A percentile compares a stretch with the other conserved stretches of the same genome.
These are phyloP conservation scores for Doris montereyensis DNA, from an alignment of 2,888 invertebrate genomes.

Conservation along the genomic window DNA sequence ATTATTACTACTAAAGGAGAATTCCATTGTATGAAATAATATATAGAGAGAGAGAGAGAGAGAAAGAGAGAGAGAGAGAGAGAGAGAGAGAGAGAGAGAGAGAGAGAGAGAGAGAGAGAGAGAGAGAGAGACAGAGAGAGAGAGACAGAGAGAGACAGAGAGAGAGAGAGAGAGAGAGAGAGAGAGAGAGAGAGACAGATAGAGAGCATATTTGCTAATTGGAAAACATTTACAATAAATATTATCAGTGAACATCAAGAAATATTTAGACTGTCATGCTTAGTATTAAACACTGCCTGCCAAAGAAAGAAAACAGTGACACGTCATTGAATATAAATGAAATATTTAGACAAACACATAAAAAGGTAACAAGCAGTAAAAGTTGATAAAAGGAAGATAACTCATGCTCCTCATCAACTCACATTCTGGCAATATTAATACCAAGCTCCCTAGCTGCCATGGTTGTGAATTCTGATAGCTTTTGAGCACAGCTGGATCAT, in stretches of 20 bases:
- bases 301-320: background rate
- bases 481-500: constrained; percentile 88
- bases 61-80: background rate
- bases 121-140: background rate
- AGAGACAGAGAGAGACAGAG: background rate
- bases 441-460: constrained; percentile 87
- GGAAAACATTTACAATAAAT: too few species aligned
- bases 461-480: constrained; percentile 90
- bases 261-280: too few species aligned
- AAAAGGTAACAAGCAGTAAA: background rate
- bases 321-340: background rate
- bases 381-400: background rate
- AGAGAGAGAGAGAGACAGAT: background rate
- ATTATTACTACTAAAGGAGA: too few species aligned
- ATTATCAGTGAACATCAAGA: too few species aligned
- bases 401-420: constrained; percentile 42
- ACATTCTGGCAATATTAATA: constrained; percentile 76
- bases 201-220: too few species aligned
- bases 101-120: background rate
- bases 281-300: background rate
- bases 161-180: background rate
- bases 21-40: too few species aligned
- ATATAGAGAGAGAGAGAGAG: too few species aligned
- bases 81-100: background rate
- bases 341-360: background rate